A percentile compares a stretch with the other conserved stretches of the same genome.
Conservation (phyloP, 2,113 vertebrate species). For the Pseudopipra pipra region DNA sequence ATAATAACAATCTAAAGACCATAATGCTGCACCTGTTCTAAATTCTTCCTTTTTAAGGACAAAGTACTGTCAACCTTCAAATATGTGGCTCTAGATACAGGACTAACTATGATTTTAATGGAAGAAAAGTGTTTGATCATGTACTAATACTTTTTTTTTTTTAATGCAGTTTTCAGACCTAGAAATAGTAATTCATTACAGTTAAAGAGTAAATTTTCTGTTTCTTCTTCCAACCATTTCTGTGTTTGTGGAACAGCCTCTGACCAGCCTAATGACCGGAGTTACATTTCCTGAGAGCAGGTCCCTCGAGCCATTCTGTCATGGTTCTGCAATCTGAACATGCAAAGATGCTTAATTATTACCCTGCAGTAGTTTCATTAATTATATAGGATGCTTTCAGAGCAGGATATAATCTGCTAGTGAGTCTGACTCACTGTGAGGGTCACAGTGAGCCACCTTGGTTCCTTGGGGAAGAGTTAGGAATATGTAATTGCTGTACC, state of each 20-base stretch:
- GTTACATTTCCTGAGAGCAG: neutral
- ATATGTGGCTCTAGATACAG: neutral
- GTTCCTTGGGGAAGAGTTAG: neutral
- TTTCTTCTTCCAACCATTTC: neutral
- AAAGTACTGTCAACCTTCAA: neutral
- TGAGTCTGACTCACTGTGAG: neutral
- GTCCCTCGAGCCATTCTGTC: neutral
- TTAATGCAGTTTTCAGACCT: neutral
- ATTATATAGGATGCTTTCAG: neutral
- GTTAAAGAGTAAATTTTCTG: neutral
- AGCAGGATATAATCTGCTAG: neutral
- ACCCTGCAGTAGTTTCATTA: neutral
- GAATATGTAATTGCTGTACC: neutral
- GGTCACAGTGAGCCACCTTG: neutral
- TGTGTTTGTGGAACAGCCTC: neutral
- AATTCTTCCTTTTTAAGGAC: neutral
- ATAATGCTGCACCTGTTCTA: constrained; percentile 43
- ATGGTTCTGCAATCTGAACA: neutral
- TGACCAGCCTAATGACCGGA: neutral
- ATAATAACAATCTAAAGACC: constrained; percentile 43
- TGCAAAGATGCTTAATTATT: neutral
- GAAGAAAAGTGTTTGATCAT: neutral
- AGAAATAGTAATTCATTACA: neutral
- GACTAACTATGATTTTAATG: neutral
- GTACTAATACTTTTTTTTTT: neutral